Base-by-base conservation (phyloP, 2,113 vertebrate species). In the Oryzias woworae region DNA sequence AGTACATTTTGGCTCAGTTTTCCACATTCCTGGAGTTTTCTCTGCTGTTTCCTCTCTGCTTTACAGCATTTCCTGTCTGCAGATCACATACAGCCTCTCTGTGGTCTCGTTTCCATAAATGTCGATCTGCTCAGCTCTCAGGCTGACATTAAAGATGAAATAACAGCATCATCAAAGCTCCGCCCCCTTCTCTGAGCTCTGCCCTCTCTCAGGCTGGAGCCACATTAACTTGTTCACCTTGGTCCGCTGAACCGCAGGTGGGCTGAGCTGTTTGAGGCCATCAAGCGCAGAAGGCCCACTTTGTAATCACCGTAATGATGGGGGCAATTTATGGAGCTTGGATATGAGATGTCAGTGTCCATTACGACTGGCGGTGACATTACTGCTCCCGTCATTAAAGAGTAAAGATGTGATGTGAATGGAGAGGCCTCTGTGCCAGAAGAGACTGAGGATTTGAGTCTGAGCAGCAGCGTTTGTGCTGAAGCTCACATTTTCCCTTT, bases 261-360 rank as follows among this genome's bases (percentile, higher is more conserved):
- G 65, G 78, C 65, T 1, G 45, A 67, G 56, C 66, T 5, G 20
- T 55, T 75, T 31, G 58, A 59, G 36, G 71, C 76, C 63, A 55
- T 71, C 62, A 59, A 31, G 42, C 23, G 5, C 23, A 47, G 66
- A 58, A 63, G 61, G 64, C 65, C 62, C 45, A n/a, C 12, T 58
- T 49, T 55, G n/a, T 74, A 45, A 49, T 53, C 2, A 0, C 52
- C 43, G 51, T 7, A 28, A 58, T 42, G 54, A 59, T 1, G 26
- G 24, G 18, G 59, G n/a, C 50, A 36, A 49, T 61, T 78, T 43
- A 44, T 55, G 51, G 42, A 54, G 67, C 58, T 31, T 36, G 60
- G 6, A 20, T 4, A 18, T 20, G 44, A 62, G 58, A 55, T 7
- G 0, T 59, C 22, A 16, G 50, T 28, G 57, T 12, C 36, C 36